These are phyloP conservation scores for Steinernema carpocapsae DNA, from an alignment of 2,888 invertebrate genomes.

Conservation along the genomic window DNA sequence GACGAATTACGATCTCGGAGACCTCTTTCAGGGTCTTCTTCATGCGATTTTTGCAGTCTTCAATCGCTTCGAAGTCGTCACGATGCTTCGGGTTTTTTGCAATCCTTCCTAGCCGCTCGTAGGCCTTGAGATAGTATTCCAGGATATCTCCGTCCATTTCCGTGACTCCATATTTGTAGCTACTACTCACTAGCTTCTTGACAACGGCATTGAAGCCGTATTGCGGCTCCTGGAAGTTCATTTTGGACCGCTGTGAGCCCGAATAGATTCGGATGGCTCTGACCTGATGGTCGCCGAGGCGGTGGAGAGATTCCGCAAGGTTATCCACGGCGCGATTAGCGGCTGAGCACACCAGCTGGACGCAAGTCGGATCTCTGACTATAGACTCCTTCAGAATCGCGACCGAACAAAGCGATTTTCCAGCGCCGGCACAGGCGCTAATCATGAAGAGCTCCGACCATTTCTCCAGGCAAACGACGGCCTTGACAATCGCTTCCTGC, in stretches of 20 bases:
- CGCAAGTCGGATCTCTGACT: neutral
- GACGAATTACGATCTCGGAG: neutral
- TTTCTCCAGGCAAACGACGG: neutral
- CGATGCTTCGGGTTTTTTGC: neutral
- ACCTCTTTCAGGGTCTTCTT: neutral
- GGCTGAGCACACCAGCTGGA: constrained; percentile 17
- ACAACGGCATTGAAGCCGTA: constrained; percentile 3
- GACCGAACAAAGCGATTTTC: neutral
- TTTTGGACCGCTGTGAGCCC: neutral
- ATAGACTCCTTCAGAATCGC: neutral
- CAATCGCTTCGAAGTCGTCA: neutral
- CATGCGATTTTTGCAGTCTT: neutral
- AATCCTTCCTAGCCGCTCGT: neutral
- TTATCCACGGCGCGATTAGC: constrained; percentile 15
- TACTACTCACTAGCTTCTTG: neutral
- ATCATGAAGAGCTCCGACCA: neutral
- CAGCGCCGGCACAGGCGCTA: constrained; percentile 1
- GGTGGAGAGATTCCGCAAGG: constrained; percentile 1
- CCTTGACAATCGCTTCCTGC: neutral
- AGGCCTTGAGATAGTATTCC: neutral
- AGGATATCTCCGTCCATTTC: neutral
- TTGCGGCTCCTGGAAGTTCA: neutral
- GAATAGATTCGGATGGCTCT: constrained; percentile 8
- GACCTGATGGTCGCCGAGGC: neutral
- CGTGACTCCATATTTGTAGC: neutral